Base-by-base conservation (phyloP, 2,888 invertebrate genomes). In the Orthosia cruda region DNA sequence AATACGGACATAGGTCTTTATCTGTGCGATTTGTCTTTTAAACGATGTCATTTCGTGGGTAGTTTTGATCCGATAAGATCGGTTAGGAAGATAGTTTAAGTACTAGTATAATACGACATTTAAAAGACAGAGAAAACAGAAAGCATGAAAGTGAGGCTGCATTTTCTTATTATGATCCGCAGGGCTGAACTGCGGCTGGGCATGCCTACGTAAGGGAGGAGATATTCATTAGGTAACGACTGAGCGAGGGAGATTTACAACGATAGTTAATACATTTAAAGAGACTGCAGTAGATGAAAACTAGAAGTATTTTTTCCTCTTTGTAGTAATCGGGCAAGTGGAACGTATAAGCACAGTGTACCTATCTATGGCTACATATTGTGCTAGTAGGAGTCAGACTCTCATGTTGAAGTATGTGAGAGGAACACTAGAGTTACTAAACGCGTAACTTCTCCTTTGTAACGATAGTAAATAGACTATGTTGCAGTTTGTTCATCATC, bases 1-100 rank as follows among this genome's bases (percentile, higher is more conserved):
- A 74, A 63, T 70, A 70, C 20, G 57, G 61, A 57, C 54, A 67
- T 69, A 40, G 40, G 40, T 40, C 66, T 72, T 83, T 74, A 81
- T 85, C 67, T 67, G 23, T 61, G 59, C 54, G 54, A 78, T 85
- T 77, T 83, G 62, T 80, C 74, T 83, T 74, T 54, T 67, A 80
- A 74, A 77, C 67, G 77, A 80, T 71, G 71, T 61, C 47, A 70
- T 74, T 84, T 76, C 9, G 57, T 32, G 52, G 11, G 64, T 58
- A 62, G 47, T 74, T 80, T 74, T 66, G 61, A 61, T 76, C n/a
- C 16, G 58, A 55, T 73, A 65, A 63, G 52, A 61, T 72, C 47
- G 45, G 58, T 23, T 26, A 50, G 50, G 26, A 47, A 66, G 16
- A 45, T 65, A 62, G 59, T 74, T 71, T 57, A 47, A 40, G n/a